Conservation (phyloP, 2,113 vertebrate species). For the Eidolon helvum region DNA sequence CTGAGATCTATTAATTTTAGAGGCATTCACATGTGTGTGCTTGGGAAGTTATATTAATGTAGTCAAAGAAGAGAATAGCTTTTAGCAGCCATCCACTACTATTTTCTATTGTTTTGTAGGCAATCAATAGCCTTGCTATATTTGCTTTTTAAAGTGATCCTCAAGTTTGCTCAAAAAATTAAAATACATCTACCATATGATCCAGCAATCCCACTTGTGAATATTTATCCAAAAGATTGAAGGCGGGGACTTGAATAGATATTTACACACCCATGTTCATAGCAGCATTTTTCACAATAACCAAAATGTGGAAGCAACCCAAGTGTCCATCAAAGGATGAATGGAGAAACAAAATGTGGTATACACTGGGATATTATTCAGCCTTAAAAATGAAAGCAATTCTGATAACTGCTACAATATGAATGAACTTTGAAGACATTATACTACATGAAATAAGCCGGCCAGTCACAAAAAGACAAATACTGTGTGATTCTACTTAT, state of each 20-base stretch:
- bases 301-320: not conserved
- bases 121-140: not conserved
- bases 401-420: not conserved
- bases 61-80: constrained; percentile 20
- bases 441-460: not conserved
- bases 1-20: not conserved
- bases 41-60: constrained; percentile 22
- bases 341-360: not conserved
- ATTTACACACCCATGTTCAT: not conserved
- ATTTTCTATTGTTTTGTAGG: constrained; percentile 8
- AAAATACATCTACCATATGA: constrained; percentile 30
- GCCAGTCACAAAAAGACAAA: not conserved
- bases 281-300: not conserved
- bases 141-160: constrained; percentile 23
- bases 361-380: not conserved
- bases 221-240: constrained; percentile 29
- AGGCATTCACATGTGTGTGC: not conserved
- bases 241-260: not conserved
- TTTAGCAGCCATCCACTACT: not conserved
- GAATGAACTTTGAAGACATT: not conserved
- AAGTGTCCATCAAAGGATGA: not conserved
- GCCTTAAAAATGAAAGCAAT: not conserved
- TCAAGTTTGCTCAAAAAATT: constrained; percentile 39
- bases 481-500: not conserved
- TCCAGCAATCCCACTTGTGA: not conserved